A percentile compares a stretch with the other conserved stretches of the same genome.
phyloP scores from a whole-genome alignment of 35 echinoderm and acorn worm species.

The Chiridota heheva region DNA sequence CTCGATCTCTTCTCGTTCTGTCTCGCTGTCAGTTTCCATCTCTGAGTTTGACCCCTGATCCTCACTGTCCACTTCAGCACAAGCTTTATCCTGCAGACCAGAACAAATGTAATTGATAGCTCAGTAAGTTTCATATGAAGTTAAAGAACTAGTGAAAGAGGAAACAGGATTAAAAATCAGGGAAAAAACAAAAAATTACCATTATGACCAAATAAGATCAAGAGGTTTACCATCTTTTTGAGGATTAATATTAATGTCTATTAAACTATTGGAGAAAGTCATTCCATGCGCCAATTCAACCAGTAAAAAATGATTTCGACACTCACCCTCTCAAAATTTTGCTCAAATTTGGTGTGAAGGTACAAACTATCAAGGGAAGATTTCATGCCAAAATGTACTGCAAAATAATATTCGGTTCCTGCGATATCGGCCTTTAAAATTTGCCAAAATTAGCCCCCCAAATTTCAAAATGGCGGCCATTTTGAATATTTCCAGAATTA shows the following conservation, averaged over 20 bases:
- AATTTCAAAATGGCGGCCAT: too few relatives aligned
- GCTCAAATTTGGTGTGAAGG: too few relatives aligned
- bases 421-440: too few relatives aligned
- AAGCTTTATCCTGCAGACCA: constrained; percentile 79
- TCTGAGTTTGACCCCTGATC: constrained; percentile 56
- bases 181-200: neutral
- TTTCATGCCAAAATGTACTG: too few relatives aligned
- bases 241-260: neutral
- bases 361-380: too few relatives aligned
- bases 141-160: neutral
- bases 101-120: neutral
- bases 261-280: neutral
- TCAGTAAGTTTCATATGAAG: neutral
- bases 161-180: neutral
- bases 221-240: neutral
- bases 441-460: too few relatives aligned
- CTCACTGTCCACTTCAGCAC: constrained; percentile 89
- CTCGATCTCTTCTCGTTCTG: constrained; percentile 71
- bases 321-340: too few relatives aligned
- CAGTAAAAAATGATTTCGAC: too few relatives aligned
- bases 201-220: neutral
- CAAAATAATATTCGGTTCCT: too few relatives aligned
- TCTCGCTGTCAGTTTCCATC: constrained; percentile 86
- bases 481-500: too few relatives aligned
- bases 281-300: too few relatives aligned